Evolutionary conservation across 2,888 invertebrate genomes (phyloP).

Genomic region (Scotopteryx bipunctaria): DNA sequence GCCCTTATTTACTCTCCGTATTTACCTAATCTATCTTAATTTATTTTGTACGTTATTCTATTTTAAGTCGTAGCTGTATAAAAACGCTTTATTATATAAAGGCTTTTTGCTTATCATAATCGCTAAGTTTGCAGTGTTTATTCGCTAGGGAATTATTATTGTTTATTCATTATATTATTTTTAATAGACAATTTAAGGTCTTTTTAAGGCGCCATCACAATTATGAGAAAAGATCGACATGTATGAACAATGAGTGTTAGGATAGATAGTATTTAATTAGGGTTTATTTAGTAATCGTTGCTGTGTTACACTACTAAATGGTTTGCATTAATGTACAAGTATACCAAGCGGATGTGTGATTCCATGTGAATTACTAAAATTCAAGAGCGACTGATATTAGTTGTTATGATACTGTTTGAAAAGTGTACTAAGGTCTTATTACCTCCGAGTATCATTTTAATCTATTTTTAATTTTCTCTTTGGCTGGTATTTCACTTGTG

Average conservation of each 20-base stretch:
- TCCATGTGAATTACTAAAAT: slow-evolving; percentile 55
- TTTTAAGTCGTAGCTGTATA: slow-evolving; percentile 73
- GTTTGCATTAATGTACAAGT: slow-evolving; percentile 56
- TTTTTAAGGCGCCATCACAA: slow-evolving; percentile 77
- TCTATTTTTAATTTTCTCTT: slow-evolving; percentile 70
- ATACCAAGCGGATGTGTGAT: slow-evolving; percentile 43
- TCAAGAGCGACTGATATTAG: slow-evolving; percentile 73
- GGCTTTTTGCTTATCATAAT: slow-evolving; percentile 68
- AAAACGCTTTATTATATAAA: slow-evolving; percentile 58
- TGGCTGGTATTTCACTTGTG: slow-evolving; percentile 59
- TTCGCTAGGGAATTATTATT: slow-evolving; percentile 63
- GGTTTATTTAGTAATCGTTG: slow-evolving; percentile 71
- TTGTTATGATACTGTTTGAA: slow-evolving; percentile 70
- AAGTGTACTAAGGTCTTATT: slow-evolving; percentile 77
- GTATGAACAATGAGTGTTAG: slow-evolving; percentile 68
- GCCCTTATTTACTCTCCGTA: slow-evolving; percentile 47
- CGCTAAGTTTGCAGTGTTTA: slow-evolving; percentile 64
- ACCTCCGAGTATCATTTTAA: slow-evolving; percentile 83
- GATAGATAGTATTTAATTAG: slow-evolving; percentile 61
- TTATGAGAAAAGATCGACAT: slow-evolving; percentile 61
- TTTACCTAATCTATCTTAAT: slow-evolving; percentile 52
- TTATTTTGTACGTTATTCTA: slow-evolving; percentile 64
- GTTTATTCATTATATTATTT: slow-evolving; percentile 64
- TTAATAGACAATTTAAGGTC: slow-evolving; percentile 74
- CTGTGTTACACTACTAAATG: slow-evolving; percentile 65